Base-by-base conservation (phyloP, 2,888 invertebrate genomes). In the Heliconius sara region DNA sequence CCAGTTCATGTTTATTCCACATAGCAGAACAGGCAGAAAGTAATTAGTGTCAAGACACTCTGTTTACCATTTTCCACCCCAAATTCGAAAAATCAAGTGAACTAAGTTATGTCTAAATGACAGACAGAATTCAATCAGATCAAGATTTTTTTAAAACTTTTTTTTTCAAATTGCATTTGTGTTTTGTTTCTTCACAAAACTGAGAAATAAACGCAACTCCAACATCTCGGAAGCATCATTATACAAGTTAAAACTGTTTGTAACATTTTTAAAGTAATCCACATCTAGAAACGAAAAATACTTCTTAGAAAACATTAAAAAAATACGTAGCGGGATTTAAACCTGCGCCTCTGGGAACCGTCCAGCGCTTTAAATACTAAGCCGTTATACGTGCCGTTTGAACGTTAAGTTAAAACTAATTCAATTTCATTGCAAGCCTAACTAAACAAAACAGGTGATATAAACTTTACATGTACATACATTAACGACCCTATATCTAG, bases 401-500 rank as follows among this genome's bases (percentile, higher is more conserved):
- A 52, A 52, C 22, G 52, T 52, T 52, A 52, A 52, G 10, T 57
- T 67, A 3, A 57, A 66, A 27, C 27, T 68, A 74, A 57, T 78
- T 67, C 47, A 57, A 67, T 27, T 57, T 65, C 66, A 78, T 57
- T 67, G 12, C 13, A 74, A 68, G 30, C n/a, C 70, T 79, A 80
- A 82, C 66, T 78, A 84, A 83, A 84, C 77, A 83, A 85, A 85
- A 85, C 86, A 83, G 89, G 89, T 90, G 83, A 34, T 65, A 75
- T 67, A 63, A 72, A 79, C 72, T 76, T n/a, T 39, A 25, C 13
- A 70, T 27, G 70, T 16, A 22, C 43, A 75, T 80, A 80, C 63
- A 80, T 76, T 83, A 80, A 83, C 83, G 76, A 83, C 82, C 80
- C 80, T 83, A 72, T 83, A 67, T 80, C 84, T 80, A 82, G 81